phyloP scores from a whole-genome alignment of 2,888 invertebrate species.

The Taphrorychus bicolor region DNA sequence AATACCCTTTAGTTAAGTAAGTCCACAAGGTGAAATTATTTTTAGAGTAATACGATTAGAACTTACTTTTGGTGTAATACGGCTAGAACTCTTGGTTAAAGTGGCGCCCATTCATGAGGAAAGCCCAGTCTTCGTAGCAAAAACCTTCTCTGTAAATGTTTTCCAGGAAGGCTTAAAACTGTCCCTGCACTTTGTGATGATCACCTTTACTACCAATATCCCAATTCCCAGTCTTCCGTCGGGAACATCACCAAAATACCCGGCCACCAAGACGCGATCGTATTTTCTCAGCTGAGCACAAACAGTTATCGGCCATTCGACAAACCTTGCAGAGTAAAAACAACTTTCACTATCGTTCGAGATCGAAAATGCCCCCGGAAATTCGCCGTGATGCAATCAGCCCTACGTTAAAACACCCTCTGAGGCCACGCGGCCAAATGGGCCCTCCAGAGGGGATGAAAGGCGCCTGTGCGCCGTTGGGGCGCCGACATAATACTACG shows the following conservation, averaged over 20 bases:
- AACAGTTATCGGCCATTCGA: not conserved
- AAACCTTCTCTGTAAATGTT: constrained; percentile 6
- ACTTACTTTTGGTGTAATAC: constrained; percentile 53
- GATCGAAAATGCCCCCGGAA: constrained; percentile 14
- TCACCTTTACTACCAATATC: too few species aligned
- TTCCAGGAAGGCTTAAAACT: not conserved
- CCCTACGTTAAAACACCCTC: constrained; percentile 33
- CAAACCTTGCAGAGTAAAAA: constrained; percentile 7
- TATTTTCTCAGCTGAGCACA: too few species aligned
- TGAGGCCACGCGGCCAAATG: constrained; percentile 43
- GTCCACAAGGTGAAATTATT: not conserved
- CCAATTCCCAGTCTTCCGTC: not conserved
- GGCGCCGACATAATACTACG: constrained; percentile 8
- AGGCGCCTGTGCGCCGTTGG: constrained; percentile 40
- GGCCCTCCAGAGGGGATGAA: constrained; percentile 37
- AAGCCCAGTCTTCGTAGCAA: constrained; percentile 10
- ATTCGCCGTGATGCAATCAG: constrained; percentile 16
- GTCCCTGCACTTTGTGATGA: too few species aligned
- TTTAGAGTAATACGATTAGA: not conserved
- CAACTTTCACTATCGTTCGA: constrained; percentile 32
- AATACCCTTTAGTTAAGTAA: too few species aligned
- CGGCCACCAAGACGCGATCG: too few species aligned
- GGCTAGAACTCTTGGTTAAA: constrained; percentile 59
- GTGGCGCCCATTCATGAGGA: constrained; percentile 62
- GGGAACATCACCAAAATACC: not conserved